Evolutionary conservation across 2,113 vertebrate genomes (phyloP).

Genomic region (Rynchops niger): DNA sequence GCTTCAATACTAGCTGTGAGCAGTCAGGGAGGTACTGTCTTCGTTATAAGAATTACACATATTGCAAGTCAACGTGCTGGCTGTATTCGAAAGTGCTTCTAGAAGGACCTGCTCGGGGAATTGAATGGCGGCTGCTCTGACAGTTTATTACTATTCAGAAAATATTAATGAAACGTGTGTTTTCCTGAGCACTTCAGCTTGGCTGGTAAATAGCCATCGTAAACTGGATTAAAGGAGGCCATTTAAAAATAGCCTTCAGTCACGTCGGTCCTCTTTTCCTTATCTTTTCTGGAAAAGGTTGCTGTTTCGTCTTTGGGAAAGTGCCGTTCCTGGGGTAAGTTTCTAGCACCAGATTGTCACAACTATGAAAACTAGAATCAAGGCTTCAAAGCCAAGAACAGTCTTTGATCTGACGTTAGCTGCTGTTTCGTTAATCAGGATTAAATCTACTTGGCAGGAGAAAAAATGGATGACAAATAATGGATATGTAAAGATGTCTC

Average conservation of each 20-base stretch:
- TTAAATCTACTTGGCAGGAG: not conserved
- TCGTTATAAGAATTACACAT: not conserved
- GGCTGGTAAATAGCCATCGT: not conserved
- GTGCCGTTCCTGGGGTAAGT: not conserved
- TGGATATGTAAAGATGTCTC: not conserved
- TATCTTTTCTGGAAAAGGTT: not conserved
- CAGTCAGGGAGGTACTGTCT: not conserved
- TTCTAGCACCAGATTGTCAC: not conserved
- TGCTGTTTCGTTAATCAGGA: conserved; percentile 5
- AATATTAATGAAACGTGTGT: not conserved
- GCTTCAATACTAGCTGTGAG: not conserved
- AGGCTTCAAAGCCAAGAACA: conserved; percentile 9
- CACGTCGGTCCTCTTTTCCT: not conserved
- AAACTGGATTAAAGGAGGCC: not conserved
- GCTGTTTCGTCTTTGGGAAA: not conserved
- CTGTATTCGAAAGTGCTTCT: not conserved
- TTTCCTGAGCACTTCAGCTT: not conserved
- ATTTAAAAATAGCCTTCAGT: not conserved
- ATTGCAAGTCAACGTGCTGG: not conserved
- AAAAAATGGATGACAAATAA: not conserved
- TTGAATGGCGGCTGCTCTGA: not conserved
- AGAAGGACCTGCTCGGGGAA: not conserved
- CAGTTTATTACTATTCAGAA: not conserved
- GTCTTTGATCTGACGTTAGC: not conserved
- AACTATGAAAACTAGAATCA: not conserved